These are phyloP conservation scores for Moxostoma hubbsi DNA, from an alignment of 2,797 vertebrate species.

Conservation along the genomic window DNA sequence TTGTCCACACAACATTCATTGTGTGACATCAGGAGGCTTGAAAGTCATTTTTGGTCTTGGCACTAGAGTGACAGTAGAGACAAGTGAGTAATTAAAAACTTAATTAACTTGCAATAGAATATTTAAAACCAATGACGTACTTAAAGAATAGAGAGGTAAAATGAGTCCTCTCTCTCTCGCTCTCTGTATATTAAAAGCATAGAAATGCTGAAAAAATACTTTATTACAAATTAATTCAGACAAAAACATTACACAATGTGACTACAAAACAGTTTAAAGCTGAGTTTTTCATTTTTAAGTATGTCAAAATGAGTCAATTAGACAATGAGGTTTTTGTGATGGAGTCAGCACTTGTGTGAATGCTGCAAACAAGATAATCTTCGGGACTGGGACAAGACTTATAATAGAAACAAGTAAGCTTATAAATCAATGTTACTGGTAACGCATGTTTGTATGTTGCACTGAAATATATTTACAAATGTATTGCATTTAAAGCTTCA, in stretches of 20 bases:
- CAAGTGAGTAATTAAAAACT: background rate
- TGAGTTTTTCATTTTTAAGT: background rate
- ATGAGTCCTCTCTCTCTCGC: no score
- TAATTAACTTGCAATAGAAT: background rate
- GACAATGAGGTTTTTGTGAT: slow-evolving; percentile 20
- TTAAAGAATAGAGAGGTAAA: no score
- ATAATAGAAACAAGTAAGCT: slow-evolving; percentile 46
- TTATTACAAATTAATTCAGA: no score
- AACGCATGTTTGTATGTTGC: background rate
- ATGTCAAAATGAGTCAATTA: background rate
- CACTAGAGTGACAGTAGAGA: background rate
- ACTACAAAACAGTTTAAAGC: no score
- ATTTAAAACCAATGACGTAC: background rate
- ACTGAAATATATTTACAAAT: background rate
- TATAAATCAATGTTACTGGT: background rate
- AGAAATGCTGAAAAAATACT: no score
- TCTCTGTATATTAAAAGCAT: no score
- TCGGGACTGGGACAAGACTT: slow-evolving; percentile 48
- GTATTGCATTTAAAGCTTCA: background rate
- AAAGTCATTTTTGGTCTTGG: background rate
- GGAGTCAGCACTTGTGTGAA: slow-evolving; percentile 24
- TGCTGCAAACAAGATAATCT: slow-evolving; percentile 42
- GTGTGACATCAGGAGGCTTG: no score
- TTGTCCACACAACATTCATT: no score
- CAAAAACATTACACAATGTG: no score